Conservation (phyloP, 2,113 vertebrate genomes). For the Agelaius phoeniceus region DNA sequence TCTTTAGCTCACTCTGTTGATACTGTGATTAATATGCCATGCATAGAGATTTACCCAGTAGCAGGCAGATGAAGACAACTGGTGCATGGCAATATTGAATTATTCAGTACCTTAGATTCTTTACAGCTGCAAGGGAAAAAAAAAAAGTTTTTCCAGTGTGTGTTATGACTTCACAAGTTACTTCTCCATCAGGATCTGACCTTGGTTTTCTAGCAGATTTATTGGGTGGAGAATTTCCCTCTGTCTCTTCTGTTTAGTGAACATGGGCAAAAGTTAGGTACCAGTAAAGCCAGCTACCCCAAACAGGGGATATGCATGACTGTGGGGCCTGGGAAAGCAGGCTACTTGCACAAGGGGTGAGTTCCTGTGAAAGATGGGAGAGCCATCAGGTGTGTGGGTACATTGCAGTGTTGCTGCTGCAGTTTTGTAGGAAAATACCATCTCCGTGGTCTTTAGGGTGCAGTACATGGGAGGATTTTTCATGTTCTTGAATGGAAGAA, state of each 20-base stretch:
- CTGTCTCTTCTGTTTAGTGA: background rate
- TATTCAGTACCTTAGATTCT: slow-evolving; percentile 23
- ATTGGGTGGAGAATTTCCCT: background rate
- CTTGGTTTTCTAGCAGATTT: background rate
- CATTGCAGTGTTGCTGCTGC: background rate
- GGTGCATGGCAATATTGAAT: background rate
- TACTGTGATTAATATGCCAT: background rate
- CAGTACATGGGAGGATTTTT: background rate
- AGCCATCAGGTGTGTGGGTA: background rate
- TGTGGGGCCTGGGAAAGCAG: background rate
- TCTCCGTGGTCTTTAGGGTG: background rate
- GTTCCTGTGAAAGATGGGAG: background rate
- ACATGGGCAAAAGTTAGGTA: background rate
- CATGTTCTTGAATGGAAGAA: background rate
- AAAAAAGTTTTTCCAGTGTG: background rate
- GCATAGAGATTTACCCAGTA: background rate
- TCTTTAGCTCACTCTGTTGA: background rate
- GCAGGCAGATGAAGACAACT: slow-evolving; percentile 7
- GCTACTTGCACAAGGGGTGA: background rate
- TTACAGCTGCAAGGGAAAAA: background rate
- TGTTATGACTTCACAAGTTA: background rate
- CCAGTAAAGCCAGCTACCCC: background rate
- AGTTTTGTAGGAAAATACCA: background rate
- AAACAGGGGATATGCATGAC: background rate
- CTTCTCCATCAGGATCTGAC: background rate